Evolutionary conservation across 1,140 invertebrate species (phyloP).

Genomic region (Globodera ellingtonae): DNA sequence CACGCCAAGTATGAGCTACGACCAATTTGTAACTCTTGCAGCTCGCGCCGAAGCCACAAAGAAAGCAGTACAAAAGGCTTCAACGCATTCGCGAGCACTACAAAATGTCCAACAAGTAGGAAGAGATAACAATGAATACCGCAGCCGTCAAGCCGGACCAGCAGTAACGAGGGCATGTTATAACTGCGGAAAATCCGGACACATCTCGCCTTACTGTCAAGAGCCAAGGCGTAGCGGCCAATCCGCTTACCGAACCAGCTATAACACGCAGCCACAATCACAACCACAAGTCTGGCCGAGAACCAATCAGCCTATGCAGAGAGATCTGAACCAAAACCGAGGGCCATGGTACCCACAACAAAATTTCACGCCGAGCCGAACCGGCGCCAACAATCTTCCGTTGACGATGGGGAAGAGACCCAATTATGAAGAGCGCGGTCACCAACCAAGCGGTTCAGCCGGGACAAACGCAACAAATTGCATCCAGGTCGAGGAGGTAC

Average conservation of each 20-base stretch:
- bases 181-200: not conserved
- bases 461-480: not conserved
- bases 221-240: not conserved
- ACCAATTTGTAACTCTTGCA: conserved; percentile 5
- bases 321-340: not conserved
- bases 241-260: not conserved
- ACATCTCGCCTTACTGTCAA: not conserved
- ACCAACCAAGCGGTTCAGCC: not conserved
- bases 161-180: not conserved
- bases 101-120: too few species aligned
- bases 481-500: not conserved
- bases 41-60: conserved; percentile 9
- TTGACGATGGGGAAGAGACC: not conserved
- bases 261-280: too few species aligned
- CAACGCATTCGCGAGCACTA: too few species aligned
- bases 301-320: too few species aligned
- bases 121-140: too few species aligned
- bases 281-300: too few species aligned
- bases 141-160: not conserved
- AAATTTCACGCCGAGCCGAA: not conserved
- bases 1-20: not conserved
- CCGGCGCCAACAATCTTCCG: not conserved
- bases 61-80: not conserved
- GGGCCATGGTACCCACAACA: not conserved
- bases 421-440: not conserved